phyloP scores from a whole-genome alignment of 2,113 vertebrate species.

The Aviceda subcristata region DNA sequence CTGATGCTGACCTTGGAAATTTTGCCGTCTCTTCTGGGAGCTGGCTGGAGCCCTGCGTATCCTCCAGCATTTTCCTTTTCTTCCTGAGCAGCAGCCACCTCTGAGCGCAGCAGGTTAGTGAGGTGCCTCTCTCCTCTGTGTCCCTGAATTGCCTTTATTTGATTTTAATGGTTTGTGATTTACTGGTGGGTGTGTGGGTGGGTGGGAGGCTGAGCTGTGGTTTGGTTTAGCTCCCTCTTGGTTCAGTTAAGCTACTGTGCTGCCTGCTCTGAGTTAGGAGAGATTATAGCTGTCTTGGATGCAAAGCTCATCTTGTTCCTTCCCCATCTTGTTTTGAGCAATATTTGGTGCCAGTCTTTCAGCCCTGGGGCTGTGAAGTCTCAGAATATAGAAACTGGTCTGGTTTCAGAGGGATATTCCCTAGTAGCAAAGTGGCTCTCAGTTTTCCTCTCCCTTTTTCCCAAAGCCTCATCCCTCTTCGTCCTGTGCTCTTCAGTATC shows the following conservation, averaged over 20 bases:
- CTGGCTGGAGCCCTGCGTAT: not conserved
- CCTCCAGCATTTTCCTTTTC: rapidly evolving
- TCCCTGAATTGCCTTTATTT: not conserved
- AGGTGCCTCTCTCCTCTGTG: not conserved
- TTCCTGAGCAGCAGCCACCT: not conserved
- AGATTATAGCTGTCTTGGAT: not conserved
- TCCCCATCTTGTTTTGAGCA: not conserved
- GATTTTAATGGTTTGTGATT: not conserved
- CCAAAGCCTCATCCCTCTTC: not conserved
- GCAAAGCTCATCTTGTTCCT: not conserved
- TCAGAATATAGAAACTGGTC: not conserved
- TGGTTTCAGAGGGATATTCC: not conserved
- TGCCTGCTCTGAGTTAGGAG: not conserved
- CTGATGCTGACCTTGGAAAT: not conserved
- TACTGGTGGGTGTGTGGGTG: not conserved
- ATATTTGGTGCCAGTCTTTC: not conserved
- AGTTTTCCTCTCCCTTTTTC: not conserved
- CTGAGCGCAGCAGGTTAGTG: not conserved
- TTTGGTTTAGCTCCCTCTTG: not conserved
- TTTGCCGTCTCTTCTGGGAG: not conserved
- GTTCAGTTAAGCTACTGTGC: not conserved
- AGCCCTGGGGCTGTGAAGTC: not conserved
- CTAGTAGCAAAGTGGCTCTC: not conserved
- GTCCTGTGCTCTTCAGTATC: not conserved
- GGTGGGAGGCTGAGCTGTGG: not conserved